Conservation (phyloP, 2,797 vertebrate species). For the Rhadinocentrus ornatus region DNA sequence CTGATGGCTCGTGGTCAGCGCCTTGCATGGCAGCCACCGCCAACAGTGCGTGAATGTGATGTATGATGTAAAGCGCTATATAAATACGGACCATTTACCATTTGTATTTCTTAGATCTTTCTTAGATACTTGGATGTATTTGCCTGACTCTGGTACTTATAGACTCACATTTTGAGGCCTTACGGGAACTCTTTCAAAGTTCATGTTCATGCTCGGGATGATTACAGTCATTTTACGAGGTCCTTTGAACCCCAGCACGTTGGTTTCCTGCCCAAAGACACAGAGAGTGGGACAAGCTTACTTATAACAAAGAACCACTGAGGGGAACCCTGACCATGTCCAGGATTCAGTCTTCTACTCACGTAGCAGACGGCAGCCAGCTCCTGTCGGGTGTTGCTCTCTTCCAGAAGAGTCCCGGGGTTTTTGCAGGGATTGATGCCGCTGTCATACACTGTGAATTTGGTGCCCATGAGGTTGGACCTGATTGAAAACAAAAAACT, state of each 20-base stretch:
- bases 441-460: slow-evolving; percentile 95
- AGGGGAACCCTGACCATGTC: too few species aligned
- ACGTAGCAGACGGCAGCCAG: slow-evolving; percentile 95
- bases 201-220: slow-evolving; percentile 97
- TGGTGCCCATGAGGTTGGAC: slow-evolving; percentile 98
- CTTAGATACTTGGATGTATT: too few species aligned
- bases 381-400: slow-evolving; percentile 90
- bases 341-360: slow-evolving; percentile 68
- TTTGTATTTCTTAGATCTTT: too few species aligned
- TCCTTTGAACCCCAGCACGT: slow-evolving; percentile 96
- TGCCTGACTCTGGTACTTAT: background rate
- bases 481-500: slow-evolving; percentile 68
- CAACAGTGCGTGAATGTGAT: too few species aligned
- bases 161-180: slow-evolving; percentile 89
- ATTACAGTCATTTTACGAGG: slow-evolving; percentile 98
- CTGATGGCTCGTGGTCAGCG: too few species aligned
- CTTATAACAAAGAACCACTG: background rate
- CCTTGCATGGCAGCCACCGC: too few species aligned
- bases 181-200: slow-evolving; percentile 90
- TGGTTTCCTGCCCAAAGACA: slow-evolving; percentile 88
- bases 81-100: too few species aligned
- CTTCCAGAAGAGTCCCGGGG: slow-evolving; percentile 85
- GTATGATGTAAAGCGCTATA: too few species aligned
- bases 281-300: background rate
- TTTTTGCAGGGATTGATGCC: slow-evolving; percentile 92